A percentile compares a stretch with the other conserved stretches of the same genome.
These are phyloP conservation scores for Chlamydotis undulata DNA, from an alignment of 2,113 vertebrate species.

Conservation along the genomic window DNA sequence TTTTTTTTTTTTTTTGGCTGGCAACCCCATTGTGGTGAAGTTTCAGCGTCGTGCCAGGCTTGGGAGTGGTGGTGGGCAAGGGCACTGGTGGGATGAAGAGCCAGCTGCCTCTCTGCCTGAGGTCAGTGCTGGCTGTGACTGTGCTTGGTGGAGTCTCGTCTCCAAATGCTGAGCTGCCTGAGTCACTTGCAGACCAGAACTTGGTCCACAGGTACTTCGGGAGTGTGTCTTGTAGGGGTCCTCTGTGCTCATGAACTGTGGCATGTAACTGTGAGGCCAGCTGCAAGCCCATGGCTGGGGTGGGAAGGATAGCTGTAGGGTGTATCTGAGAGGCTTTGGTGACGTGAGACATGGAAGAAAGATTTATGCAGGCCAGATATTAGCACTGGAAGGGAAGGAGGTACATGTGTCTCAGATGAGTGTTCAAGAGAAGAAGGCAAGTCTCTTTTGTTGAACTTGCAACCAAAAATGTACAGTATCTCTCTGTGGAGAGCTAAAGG, in stretches of 20 bases:
- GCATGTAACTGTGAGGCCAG: not conserved
- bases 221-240: not conserved
- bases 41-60: accelerated
- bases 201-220: not conserved
- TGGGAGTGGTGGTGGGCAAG: not conserved
- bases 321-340: not conserved
- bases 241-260: not conserved
- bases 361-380: not conserved
- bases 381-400: not conserved
- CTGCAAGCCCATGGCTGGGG: not conserved
- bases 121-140: not conserved
- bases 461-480: not conserved
- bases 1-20: not conserved
- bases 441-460: not conserved
- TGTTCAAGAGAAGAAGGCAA: not conserved
- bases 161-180: not conserved
- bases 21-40: not conserved
- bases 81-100: not conserved
- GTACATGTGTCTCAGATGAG: not conserved
- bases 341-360: not conserved
- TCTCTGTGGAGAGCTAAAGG: not conserved
- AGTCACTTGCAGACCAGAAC: not conserved
- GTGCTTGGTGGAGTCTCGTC: not conserved
- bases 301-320: not conserved
- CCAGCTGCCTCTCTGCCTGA: not conserved